Conservation (phyloP, 2,888 invertebrate species). For the Rotaria sp. region DNA sequence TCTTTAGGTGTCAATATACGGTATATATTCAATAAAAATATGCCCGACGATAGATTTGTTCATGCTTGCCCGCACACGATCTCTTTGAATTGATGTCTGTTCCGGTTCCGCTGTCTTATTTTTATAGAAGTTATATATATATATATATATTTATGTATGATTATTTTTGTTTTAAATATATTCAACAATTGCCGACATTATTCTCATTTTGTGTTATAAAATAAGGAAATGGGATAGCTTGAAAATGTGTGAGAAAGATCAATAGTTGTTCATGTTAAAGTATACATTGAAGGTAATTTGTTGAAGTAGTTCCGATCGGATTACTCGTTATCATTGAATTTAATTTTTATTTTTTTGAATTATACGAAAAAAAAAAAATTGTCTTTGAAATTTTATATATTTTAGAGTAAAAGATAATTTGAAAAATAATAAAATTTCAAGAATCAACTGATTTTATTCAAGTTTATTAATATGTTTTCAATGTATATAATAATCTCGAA, state of each 20-base stretch:
- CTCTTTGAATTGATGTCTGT: background rate
- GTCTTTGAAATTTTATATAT: no score
- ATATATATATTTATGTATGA: background rate
- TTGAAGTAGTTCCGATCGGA: constrained; percentile 15
- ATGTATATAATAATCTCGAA: no score
- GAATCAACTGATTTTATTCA: no score
- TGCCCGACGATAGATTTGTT: background rate
- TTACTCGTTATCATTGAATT: background rate
- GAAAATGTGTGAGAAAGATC: constrained; percentile 12
- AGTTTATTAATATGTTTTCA: no score
- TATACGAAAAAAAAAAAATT: no score
- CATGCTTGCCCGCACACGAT: background rate
- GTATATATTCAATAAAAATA: background rate
- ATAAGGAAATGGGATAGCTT: background rate
- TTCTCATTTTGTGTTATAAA: background rate
- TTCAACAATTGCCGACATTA: background rate
- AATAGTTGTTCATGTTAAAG: background rate
- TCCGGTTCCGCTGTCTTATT: constrained; percentile 7
- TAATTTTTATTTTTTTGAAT: background rate
- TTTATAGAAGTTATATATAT: background rate
- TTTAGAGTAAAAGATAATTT: no score
- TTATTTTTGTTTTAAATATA: background rate
- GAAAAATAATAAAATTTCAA: no score
- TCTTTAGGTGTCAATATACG: background rate
- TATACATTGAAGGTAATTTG: background rate